Conservation (phyloP, 2,113 vertebrate species). For the Xerus inauris region DNA sequence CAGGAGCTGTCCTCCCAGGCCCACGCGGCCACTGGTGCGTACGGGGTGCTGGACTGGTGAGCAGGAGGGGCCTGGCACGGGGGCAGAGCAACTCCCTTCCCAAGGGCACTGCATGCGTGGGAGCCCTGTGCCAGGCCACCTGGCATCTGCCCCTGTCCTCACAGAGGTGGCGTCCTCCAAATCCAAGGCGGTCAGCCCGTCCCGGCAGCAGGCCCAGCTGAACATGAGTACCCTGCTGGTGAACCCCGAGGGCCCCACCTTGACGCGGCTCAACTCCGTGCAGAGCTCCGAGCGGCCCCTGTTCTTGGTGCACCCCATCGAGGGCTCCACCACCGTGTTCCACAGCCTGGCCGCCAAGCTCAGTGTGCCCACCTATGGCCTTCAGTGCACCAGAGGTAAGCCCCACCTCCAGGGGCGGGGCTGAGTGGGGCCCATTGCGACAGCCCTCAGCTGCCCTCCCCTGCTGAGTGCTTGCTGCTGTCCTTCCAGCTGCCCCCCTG, state of each 20-base stretch:
- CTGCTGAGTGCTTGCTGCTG: accelerated
- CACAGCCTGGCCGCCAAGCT: slow-evolving; percentile 90
- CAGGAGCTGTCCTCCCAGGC: slow-evolving; percentile 88
- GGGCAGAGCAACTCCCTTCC: not conserved
- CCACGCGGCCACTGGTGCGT: slow-evolving; percentile 83
- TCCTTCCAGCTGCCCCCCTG: slow-evolving; percentile 91
- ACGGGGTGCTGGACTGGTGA: accelerated
- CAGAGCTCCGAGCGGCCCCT: slow-evolving; percentile 92
- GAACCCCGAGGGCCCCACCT: slow-evolving; percentile 91
- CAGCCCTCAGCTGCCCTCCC: accelerated
- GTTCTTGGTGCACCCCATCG: slow-evolving; percentile 97
- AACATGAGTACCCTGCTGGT: slow-evolving; percentile 91
- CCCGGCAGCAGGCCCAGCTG: slow-evolving; percentile 80
- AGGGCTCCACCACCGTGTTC: slow-evolving; percentile 93
- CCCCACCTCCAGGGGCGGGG: accelerated
- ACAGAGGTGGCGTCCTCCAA: slow-evolving; percentile 80
- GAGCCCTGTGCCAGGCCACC: not conserved
- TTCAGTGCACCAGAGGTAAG: slow-evolving; percentile 97
- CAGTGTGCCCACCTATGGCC: slow-evolving; percentile 93
- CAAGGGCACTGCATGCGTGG: accelerated
- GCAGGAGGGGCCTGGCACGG: not conserved
- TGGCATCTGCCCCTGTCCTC: not conserved
- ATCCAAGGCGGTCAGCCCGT: slow-evolving; percentile 57
- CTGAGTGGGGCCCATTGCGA: accelerated
- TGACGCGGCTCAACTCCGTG: slow-evolving; percentile 90